These are phyloP conservation scores for Eurypyga helias DNA, from an alignment of 2,113 vertebrate genomes.

Conservation along the genomic window DNA sequence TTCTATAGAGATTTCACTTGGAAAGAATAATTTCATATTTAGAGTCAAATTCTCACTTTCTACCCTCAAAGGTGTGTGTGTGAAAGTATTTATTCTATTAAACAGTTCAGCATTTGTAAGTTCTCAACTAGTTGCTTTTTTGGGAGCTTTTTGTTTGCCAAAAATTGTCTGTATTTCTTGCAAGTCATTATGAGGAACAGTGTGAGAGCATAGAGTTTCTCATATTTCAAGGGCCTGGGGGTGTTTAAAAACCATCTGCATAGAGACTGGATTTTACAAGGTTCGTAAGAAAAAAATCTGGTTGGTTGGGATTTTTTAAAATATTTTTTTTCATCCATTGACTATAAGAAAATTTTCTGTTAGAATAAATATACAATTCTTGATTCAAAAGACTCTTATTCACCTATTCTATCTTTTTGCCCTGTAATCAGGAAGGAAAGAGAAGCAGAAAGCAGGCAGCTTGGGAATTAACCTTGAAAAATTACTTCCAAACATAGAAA, in stretches of 20 bases:
- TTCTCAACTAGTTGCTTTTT: not conserved
- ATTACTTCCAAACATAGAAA: not conserved
- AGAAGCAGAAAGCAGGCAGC: not conserved
- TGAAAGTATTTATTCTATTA: conserved; percentile 2
- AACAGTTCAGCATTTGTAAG: not conserved
- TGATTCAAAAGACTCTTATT: not conserved
- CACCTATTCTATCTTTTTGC: not conserved
- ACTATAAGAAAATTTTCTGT: not conserved
- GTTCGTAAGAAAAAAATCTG: not conserved
- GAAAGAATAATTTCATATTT: conserved; percentile 33
- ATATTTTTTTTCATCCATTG: not conserved
- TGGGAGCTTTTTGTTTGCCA: not conserved
- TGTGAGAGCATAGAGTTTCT: not conserved
- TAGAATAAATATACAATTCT: not conserved
- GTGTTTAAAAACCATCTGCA: not conserved
- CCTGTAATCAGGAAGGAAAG: not conserved
- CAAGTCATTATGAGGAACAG: conserved; percentile 3
- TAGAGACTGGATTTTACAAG: not conserved
- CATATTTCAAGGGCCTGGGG: not conserved
- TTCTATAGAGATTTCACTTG: not conserved
- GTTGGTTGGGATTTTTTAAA: fast-evolving
- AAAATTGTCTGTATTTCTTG: conserved; percentile 31
- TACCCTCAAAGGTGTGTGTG: not conserved
- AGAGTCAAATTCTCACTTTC: conserved; percentile 28
- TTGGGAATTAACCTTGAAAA: not conserved